phyloP scores from a whole-genome alignment of 1,140 invertebrate species.

The Andricus grossulariae region DNA sequence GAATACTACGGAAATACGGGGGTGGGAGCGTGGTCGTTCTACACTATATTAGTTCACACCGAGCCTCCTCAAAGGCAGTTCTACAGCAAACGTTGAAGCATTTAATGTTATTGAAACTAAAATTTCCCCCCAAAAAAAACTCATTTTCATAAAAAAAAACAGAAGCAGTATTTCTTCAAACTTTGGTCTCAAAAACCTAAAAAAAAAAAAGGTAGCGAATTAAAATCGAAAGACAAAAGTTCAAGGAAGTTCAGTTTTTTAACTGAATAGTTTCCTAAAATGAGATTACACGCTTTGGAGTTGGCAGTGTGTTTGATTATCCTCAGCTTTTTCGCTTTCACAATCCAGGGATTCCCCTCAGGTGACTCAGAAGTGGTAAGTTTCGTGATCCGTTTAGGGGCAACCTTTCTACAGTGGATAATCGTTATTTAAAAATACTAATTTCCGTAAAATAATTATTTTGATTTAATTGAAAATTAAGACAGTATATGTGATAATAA shows the following conservation, averaged over 20 bases:
- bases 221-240: not conserved
- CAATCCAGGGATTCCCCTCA: conserved; percentile 12
- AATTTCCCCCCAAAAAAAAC: not conserved
- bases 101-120: not conserved
- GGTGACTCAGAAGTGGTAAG: conserved; percentile 23
- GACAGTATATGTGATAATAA: too few species aligned
- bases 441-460: too few species aligned
- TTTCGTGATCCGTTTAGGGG: not conserved
- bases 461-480: too few species aligned
- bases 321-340: conserved; percentile 12
- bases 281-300: conserved; percentile 6
- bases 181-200: not conserved
- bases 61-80: conserved; percentile 20
- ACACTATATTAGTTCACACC: conserved; percentile 19
- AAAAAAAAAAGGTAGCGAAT: not conserved
- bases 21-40: conserved; percentile 30
- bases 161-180: not conserved
- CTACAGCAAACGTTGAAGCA: conserved; percentile 25
- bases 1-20: conserved; percentile 16
- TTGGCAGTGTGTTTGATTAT: conserved; percentile 6
- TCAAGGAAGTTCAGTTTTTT: not conserved
- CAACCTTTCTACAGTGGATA: too few species aligned
- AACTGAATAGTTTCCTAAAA: conserved; percentile 15
- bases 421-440: too few species aligned
- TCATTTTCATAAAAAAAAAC: not conserved